Evolutionary conservation across 1,140 invertebrate genomes (phyloP), one percentile per base, ranked within the genome.

Genomic region (Sarcophaga bullata): DNA sequence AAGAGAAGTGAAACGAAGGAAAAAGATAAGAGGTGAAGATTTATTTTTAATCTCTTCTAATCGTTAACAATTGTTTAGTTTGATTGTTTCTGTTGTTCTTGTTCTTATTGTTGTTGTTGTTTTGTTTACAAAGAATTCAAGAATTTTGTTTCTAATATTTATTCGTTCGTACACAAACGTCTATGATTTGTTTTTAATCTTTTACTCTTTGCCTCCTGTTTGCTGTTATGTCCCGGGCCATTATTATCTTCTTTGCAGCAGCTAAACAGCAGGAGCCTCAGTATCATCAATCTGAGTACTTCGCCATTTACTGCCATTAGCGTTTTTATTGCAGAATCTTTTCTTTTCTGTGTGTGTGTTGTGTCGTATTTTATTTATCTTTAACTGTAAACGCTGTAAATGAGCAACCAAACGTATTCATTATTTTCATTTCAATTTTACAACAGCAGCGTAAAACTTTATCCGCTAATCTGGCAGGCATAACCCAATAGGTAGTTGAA

Each of bases 401-500:
- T 68, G 62, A 68, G 62, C 62, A 68, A 37, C 25, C 25, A 37
- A n/a, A 19, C 62, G 54, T 58, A 68, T 68, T 68, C 62, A 58
- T 58, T 58, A 68, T 68, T 68, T 68, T 58, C n/a, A 68, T 68
- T 68, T 68, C n/a, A 17, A 68, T 68, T 5, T 68, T 19, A n/a
- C n/a, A n/a, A 68, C 8, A 68, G 25, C 25, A 37, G 4, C 25
- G 62, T 19, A n/a, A 68, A 68, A 68, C 17, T 68, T 17, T 68
- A 19, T 4, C n/a, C 17, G 17, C n/a, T 1, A 52, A 52, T 8
- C 62, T 68, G 17, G 13, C 9, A 19, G 17, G n/a, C n/a, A 4
- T n/a, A 68, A 68, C 17, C 62, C n/a, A 68, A 19, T 68, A 4
- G 8, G 6, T 6, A 13, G 6, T 13, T 52, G 50, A 13, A 10